Conservation (phyloP, 2,888 invertebrate genomes). For the Himalopsyche anomala region DNA sequence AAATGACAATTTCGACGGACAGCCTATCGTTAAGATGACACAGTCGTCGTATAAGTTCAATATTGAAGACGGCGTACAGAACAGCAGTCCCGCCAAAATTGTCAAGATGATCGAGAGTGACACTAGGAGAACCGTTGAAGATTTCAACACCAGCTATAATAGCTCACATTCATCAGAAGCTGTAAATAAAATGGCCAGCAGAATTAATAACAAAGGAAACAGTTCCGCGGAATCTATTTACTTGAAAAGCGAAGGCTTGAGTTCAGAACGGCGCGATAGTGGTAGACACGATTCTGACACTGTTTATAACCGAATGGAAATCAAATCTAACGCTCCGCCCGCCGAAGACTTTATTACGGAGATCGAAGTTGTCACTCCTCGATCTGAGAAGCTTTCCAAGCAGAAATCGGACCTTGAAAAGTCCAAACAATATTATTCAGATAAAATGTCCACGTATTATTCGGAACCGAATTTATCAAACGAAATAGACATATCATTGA, state of each 20-base stretch:
- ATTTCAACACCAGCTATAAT: constrained; percentile 12
- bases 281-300: constrained; percentile 60
- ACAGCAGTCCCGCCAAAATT: constrained; percentile 63
- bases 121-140: constrained; percentile 69
- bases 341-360: constrained; percentile 83
- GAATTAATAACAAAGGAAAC: constrained; percentile 53
- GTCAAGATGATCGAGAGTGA: constrained; percentile 62
- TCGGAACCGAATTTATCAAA: constrained; percentile 62
- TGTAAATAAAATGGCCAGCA: constrained; percentile 49
- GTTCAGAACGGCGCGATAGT: constrained; percentile 68
- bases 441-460: constrained; percentile 41
- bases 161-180: constrained; percentile 36
- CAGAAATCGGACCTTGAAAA: constrained; percentile 55
- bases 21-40: constrained; percentile 67
- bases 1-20: constrained; percentile 55
- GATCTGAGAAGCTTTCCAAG: constrained; percentile 70
- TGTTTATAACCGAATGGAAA: constrained; percentile 48
- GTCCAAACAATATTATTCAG: constrained; percentile 36
- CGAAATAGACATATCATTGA: constrained; percentile 73
- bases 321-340: constrained; percentile 66
- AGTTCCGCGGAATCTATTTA: constrained; percentile 46
- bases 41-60: constrained; percentile 69
- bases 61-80: constrained; percentile 67
- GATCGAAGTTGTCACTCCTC: constrained; percentile 82
- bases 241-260: constrained; percentile 61